These are phyloP conservation scores for Brachystomella parvula DNA, from an alignment of 1,140 invertebrate species.

Conservation along the genomic window DNA sequence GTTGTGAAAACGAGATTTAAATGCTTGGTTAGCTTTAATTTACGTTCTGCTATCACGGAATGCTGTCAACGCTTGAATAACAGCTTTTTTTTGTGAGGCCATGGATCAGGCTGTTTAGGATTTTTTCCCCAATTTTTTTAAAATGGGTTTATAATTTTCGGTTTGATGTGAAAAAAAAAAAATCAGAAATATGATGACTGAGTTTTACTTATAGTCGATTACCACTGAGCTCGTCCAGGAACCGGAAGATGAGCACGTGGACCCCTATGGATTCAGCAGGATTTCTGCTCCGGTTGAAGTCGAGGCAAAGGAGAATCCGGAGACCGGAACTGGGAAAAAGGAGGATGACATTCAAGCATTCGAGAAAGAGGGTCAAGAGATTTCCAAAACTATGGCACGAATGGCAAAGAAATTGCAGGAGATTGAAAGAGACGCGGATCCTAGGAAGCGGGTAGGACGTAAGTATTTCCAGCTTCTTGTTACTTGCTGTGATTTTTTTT, in stretches of 20 bases:
- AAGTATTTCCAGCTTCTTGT: no score
- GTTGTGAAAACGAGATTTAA: neutral
- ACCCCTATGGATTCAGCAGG: neutral
- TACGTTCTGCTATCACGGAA: neutral
- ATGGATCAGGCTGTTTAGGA: no score
- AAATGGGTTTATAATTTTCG: no score
- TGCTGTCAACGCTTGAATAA: neutral
- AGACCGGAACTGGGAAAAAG: constrained; percentile 15
- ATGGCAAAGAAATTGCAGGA: constrained; percentile 58
- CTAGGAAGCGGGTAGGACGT: constrained; percentile 57
- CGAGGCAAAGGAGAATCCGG: constrained; percentile 1
- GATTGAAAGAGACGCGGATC: constrained; percentile 58
- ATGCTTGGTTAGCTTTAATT: neutral
- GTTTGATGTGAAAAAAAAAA: no score
- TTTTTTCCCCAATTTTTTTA: no score
- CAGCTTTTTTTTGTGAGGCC: neutral
- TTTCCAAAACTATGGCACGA: constrained; percentile 58
- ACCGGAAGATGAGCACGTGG: neutral
- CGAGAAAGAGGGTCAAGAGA: constrained; percentile 49
- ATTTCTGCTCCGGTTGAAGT: neutral
- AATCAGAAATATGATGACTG: no score
- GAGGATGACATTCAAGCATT: constrained; percentile 24
- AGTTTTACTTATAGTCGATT: no score
- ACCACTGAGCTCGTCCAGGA: no score
- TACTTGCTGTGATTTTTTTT: neutral